Evolutionary conservation across 2,797 vertebrate genomes (phyloP).

Genomic region (Tympanoctomys barrerae): DNA sequence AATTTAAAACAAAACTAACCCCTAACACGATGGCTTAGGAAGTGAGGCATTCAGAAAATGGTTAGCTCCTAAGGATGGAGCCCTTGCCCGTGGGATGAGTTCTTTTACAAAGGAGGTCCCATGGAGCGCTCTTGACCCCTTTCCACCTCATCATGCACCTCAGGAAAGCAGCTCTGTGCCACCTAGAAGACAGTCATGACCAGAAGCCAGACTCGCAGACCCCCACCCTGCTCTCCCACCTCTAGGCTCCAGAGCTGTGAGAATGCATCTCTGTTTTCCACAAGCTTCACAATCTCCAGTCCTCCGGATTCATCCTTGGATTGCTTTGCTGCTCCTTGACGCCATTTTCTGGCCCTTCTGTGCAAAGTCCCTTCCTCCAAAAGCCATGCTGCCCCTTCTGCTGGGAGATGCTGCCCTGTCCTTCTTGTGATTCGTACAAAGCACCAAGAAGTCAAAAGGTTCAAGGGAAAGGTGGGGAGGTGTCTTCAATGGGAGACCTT

Average conservation of each 20-base stretch:
- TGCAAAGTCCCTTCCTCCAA: background rate
- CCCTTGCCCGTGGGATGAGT: background rate
- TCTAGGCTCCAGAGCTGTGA: background rate
- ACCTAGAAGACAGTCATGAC: background rate
- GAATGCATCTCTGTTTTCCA: background rate
- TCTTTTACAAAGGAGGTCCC: background rate
- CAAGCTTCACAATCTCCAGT: background rate
- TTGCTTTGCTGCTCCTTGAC: background rate
- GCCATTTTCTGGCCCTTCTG: background rate
- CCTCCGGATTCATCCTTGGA: background rate
- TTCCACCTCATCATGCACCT: background rate
- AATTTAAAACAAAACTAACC: background rate
- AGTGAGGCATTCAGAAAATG: background rate
- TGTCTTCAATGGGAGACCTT: background rate
- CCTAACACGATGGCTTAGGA: background rate
- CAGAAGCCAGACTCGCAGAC: background rate
- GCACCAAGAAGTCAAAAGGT: background rate
- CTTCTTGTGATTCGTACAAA: background rate
- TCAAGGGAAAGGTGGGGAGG: background rate
- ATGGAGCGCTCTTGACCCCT: background rate
- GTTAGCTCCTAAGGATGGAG: background rate
- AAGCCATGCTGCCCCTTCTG: background rate
- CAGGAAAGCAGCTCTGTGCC: background rate
- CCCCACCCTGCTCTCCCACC: background rate
- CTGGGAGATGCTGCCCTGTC: background rate